Evolutionary conservation across 2,888 invertebrate genomes (phyloP).

Genomic region (Leptopterna dolabrata): DNA sequence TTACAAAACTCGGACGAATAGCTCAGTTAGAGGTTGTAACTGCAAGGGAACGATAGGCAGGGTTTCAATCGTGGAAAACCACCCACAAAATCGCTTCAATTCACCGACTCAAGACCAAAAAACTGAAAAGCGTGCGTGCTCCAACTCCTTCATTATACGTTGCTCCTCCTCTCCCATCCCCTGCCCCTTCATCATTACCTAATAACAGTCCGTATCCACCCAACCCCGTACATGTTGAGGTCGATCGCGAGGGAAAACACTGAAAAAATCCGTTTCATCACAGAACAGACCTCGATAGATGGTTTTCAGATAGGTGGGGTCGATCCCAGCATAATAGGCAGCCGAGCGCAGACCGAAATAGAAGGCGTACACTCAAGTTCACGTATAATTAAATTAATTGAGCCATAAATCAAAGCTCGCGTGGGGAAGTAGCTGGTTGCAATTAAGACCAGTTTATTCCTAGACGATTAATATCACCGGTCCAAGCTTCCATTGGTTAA

Average conservation of each 20-base stretch:
- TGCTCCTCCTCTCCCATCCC: neutral
- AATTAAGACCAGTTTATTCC: constrained; percentile 46
- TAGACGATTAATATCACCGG: constrained; percentile 39
- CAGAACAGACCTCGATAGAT: neutral
- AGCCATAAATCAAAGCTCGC: constrained; percentile 54
- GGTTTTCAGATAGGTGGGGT: neutral
- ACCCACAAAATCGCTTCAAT: no score
- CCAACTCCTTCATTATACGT: neutral
- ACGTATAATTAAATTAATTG: constrained; percentile 54
- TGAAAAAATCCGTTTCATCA: neutral
- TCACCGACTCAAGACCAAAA: neutral
- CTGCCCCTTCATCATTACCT: neutral
- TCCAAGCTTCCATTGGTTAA: neutral
- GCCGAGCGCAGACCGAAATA: neutral
- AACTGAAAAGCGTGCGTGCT: neutral
- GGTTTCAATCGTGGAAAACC: no score
- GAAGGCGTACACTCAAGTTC: constrained; percentile 26
- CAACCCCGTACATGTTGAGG: neutral
- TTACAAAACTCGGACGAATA: no score
- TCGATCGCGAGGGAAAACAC: neutral
- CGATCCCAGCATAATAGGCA: neutral
- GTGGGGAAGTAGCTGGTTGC: constrained; percentile 51
- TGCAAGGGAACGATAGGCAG: no score
- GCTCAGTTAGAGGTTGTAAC: no score
- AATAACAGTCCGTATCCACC: neutral